Evolutionary conservation across 2,888 invertebrate genomes (phyloP).

Genomic region (Orthosia cruda): DNA sequence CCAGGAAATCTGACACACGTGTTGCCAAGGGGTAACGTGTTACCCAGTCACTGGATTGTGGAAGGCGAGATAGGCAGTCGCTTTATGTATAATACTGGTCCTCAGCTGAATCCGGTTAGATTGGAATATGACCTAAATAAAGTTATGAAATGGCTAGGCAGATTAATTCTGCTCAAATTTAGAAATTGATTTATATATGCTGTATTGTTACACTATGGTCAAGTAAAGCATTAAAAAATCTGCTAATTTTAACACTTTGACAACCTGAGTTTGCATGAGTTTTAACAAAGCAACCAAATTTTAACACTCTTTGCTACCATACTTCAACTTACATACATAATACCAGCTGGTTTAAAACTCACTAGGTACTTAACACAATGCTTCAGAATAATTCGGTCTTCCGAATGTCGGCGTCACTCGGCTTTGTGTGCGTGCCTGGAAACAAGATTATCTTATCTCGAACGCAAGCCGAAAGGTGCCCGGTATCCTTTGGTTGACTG

Average conservation of each 20-base stretch:
- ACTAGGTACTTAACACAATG: background rate
- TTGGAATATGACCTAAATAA: too few species aligned
- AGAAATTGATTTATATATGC: too few species aligned
- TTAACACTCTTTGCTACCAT: background rate
- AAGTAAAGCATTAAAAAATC: background rate
- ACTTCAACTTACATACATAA: background rate
- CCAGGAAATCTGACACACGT: too few species aligned
- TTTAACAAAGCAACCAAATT: background rate
- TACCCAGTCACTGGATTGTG: too few species aligned
- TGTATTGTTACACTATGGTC: background rate
- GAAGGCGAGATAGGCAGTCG: too few species aligned
- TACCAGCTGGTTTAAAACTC: background rate
- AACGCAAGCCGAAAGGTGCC: conserved; percentile 30
- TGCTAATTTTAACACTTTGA: too few species aligned
- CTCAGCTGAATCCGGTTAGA: too few species aligned
- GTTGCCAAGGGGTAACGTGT: too few species aligned
- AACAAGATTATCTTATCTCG: conserved; percentile 53
- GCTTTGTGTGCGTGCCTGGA: conserved; percentile 44
- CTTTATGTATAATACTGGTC: too few species aligned
- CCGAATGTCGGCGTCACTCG: conserved; percentile 1
- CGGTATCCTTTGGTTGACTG: conserved; percentile 24
- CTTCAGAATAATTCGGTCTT: conserved; percentile 27
- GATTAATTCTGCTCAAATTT: too few species aligned
- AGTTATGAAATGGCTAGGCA: too few species aligned
- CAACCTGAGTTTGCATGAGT: background rate